phyloP scores from a whole-genome alignment of 2,888 invertebrate species.

The Bugula neritina region DNA sequence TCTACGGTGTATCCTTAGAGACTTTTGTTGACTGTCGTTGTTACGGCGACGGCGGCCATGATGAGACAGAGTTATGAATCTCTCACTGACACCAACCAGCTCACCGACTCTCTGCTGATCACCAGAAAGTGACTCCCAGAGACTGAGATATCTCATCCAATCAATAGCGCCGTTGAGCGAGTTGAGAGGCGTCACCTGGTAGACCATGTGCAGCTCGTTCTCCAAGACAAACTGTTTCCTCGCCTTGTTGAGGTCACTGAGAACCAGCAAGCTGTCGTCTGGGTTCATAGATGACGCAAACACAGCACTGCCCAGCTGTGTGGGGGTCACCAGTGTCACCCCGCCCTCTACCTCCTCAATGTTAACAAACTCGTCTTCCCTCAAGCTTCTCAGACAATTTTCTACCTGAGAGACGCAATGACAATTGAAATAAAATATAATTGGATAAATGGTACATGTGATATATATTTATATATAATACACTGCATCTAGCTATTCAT shows the following conservation, averaged over 20 bases:
- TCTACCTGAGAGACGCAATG: too few relatives aligned
- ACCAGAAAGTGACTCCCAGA: constrained; percentile 74
- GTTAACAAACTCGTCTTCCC: constrained; percentile 73
- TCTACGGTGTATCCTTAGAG: constrained; percentile 46
- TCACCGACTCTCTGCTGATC: constrained; percentile 80
- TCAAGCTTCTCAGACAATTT: constrained; percentile 58
- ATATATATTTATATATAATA: not conserved
- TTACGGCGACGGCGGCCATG: constrained; percentile 39
- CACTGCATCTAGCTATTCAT: too few relatives aligned
- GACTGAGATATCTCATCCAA: constrained; percentile 61
- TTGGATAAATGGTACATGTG: not conserved
- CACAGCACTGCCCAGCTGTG: constrained; percentile 84
- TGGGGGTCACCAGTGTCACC: constrained; percentile 55
- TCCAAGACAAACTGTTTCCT: constrained; percentile 83
- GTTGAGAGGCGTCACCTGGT: constrained; percentile 83
- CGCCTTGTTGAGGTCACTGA: constrained; percentile 81
- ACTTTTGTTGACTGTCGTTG: constrained; percentile 35
- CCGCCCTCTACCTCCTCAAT: constrained; percentile 29
- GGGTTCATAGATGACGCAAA: constrained; percentile 89
- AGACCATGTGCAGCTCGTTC: constrained; percentile 88
- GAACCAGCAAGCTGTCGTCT: constrained; percentile 80
- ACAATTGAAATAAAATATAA: not conserved
- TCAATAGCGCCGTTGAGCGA: constrained; percentile 69
- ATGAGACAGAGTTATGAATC: constrained; percentile 64
- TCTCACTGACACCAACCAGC: constrained; percentile 77